phyloP scores from a whole-genome alignment of 2,888 invertebrate genomes.

The Meloe dianella region DNA sequence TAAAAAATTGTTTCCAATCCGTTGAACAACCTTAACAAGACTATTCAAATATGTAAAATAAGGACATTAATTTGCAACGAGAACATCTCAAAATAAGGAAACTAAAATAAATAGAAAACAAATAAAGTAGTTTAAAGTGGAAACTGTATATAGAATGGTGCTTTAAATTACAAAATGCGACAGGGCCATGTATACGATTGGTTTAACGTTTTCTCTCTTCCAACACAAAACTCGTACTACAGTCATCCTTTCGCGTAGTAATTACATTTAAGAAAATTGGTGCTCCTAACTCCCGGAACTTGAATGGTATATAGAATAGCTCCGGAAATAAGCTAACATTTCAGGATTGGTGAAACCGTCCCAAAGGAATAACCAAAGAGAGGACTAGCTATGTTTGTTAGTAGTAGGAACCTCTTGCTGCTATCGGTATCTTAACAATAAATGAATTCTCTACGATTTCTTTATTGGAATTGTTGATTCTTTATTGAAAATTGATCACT shows the following conservation, averaged over 20 bases:
- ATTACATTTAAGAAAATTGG: constrained; percentile 55
- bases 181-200: constrained; percentile 34
- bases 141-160: constrained; percentile 5
- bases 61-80: constrained; percentile 25
- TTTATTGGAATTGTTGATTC: constrained; percentile 46
- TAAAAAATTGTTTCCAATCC: background rate
- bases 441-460: constrained; percentile 47
- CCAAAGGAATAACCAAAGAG: constrained; percentile 41
- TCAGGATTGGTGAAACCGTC: constrained; percentile 46
- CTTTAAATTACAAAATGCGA: constrained; percentile 35
- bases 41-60: constrained; percentile 27
- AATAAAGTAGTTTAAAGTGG: constrained; percentile 37
- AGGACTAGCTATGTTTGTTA: constrained; percentile 34
- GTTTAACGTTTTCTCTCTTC: constrained; percentile 31
- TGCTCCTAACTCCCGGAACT: constrained; percentile 47
- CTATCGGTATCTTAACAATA: constrained; percentile 49
- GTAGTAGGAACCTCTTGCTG: constrained; percentile 28
- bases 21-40: background rate
- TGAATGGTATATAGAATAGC: constrained; percentile 44
- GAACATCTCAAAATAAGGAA: constrained; percentile 1
- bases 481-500: constrained; percentile 38
- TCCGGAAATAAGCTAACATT: constrained; percentile 51
- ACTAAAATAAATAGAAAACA: constrained; percentile 36
- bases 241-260: constrained; percentile 42
- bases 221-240: constrained; percentile 18